Evolutionary conservation across 2,888 invertebrate genomes (phyloP).

Genomic region (Kryphioiulus occultus): DNA sequence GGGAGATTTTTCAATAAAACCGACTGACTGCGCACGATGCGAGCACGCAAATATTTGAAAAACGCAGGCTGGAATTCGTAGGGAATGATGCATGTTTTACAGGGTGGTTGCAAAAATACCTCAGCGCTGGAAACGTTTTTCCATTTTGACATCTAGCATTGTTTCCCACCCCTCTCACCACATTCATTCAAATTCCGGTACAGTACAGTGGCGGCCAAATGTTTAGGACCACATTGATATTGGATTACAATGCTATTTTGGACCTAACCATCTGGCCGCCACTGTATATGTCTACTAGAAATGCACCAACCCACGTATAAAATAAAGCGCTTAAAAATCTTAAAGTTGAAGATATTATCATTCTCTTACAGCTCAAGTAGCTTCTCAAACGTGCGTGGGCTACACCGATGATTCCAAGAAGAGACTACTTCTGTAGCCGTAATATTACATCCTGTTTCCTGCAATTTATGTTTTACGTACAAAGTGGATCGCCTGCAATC

Average conservation of each 20-base stretch:
- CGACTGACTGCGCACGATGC: not conserved
- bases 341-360: not conserved
- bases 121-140: no score
- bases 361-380: not conserved
- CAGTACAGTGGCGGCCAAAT: no score
- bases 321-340: not conserved
- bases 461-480: not conserved
- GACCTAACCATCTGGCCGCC: no score
- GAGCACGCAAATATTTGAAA: not conserved
- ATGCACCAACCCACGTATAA: no score
- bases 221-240: no score
- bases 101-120: not conserved
- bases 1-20: constrained; percentile 22
- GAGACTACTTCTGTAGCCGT: not conserved
- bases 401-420: not conserved
- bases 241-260: no score
- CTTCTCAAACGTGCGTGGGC: not conserved
- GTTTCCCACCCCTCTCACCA: no score
- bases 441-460: not conserved
- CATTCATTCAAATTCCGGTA: no score
- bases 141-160: no score
- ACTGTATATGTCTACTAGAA: no score
- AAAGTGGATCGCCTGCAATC: not conserved
- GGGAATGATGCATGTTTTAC: not conserved
- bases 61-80: not conserved